Percentiles rank a stretch among this genome's conserved stretches.
Conservation (phyloP, 2,888 invertebrate genomes). For the Harpagoxenus sublaevis region DNA sequence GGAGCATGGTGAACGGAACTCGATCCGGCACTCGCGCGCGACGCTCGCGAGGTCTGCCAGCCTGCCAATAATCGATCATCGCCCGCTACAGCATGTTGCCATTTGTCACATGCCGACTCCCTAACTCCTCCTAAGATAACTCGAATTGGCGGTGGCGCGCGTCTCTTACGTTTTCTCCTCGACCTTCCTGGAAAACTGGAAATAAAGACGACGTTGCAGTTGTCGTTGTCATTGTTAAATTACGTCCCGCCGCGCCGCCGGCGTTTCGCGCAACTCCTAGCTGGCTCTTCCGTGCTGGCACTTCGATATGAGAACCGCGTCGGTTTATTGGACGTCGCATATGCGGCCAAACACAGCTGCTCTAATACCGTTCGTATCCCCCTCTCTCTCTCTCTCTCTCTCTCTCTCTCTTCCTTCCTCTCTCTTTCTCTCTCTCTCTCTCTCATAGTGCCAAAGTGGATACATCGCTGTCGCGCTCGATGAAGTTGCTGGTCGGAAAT, state of each 20-base stretch:
- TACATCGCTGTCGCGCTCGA: constrained; percentile 30
- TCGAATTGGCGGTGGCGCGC: constrained; percentile 17
- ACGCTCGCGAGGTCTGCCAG: neutral
- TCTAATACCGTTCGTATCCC: constrained; percentile 36
- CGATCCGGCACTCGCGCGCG: constrained; percentile 32
- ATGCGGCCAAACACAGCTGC: constrained; percentile 74
- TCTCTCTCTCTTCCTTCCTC: neutral
- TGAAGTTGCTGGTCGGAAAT: constrained; percentile 34
- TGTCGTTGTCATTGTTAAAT: constrained; percentile 47
- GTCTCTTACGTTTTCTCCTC: neutral
- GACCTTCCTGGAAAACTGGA: neutral
- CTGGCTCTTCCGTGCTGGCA: neutral
- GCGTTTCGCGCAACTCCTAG: constrained; percentile 11
- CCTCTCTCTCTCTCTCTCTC: neutral
- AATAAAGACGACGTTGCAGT: constrained; percentile 28
- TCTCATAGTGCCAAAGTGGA: constrained; percentile 11
- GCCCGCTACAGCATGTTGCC: neutral
- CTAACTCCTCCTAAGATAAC: neutral
- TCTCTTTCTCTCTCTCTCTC: neutral
- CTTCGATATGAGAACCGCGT: constrained; percentile 66
- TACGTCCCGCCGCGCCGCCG: constrained; percentile 12
- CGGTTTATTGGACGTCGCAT: constrained; percentile 71
- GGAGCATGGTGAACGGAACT: constrained; percentile 14
- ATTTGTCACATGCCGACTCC: constrained; percentile 44
- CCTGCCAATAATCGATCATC: constrained; percentile 38